A percentile compares a stretch with the other conserved stretches of the same genome.
phyloP scores from a whole-genome alignment of 2,113 vertebrate genomes.

The chimpanzee (Pan troglodytes) region NHGRI_mPanTro3-v2.1_pri NC_072402.2:102085501-102086000 shows the following conservation, averaged over 20 bases:
- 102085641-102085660: not conserved
- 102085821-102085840: not conserved
- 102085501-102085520: not conserved
- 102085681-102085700: not conserved
- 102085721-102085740: not conserved
- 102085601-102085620: slow-evolving; percentile 7
- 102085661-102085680: not conserved
- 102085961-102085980: not conserved
- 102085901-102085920: not conserved
- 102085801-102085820: not conserved
- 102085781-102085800: not conserved
- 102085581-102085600: not conserved
- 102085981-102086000: not conserved
- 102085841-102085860: not conserved
- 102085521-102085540: not conserved
- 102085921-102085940: not conserved
- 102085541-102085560: not conserved
- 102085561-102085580: not conserved
- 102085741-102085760: not conserved
- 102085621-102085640: not conserved
- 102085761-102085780: not conserved
- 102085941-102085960: not conserved
- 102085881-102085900: not conserved
- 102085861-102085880: not conserved
- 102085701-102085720: not conserved